Conservation (phyloP, 2,113 vertebrate species). For the Bos javanicus region DNA sequence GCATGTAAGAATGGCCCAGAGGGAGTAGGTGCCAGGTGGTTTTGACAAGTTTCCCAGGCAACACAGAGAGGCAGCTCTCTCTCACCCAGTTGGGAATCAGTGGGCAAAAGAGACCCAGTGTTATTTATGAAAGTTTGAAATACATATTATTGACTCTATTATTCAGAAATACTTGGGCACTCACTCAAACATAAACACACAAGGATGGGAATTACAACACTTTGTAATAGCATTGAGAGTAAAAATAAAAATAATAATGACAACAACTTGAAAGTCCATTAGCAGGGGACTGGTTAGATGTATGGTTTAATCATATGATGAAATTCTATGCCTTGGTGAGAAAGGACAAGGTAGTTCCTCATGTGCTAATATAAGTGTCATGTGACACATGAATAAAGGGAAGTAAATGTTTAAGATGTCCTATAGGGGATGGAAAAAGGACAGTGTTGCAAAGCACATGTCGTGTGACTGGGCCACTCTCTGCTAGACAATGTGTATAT, state of each 20-base stretch:
- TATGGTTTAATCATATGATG: background rate
- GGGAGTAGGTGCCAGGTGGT: background rate
- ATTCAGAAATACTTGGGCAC: background rate
- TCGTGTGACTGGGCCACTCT: background rate
- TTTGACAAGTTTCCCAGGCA: slow-evolving; percentile 10
- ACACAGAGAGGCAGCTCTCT: background rate
- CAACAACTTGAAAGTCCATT: background rate
- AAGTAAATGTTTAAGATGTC: background rate
- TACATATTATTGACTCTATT: background rate
- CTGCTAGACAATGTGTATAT: background rate
- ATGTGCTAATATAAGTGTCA: background rate
- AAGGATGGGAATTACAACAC: background rate
- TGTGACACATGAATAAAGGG: background rate
- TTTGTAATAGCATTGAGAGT: background rate
- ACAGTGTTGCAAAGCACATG: background rate
- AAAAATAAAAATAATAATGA: background rate
- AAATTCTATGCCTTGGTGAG: slow-evolving; percentile 15
- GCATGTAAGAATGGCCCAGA: background rate
- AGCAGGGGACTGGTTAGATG: background rate
- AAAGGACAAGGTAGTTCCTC: background rate
- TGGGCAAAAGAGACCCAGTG: background rate
- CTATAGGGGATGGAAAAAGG: background rate
- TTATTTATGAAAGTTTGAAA: slow-evolving; percentile 36
- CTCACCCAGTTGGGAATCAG: background rate
- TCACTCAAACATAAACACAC: slow-evolving; percentile 1